phyloP scores from a whole-genome alignment of 2,888 invertebrate species.

The Euzetes globulus region DNA sequence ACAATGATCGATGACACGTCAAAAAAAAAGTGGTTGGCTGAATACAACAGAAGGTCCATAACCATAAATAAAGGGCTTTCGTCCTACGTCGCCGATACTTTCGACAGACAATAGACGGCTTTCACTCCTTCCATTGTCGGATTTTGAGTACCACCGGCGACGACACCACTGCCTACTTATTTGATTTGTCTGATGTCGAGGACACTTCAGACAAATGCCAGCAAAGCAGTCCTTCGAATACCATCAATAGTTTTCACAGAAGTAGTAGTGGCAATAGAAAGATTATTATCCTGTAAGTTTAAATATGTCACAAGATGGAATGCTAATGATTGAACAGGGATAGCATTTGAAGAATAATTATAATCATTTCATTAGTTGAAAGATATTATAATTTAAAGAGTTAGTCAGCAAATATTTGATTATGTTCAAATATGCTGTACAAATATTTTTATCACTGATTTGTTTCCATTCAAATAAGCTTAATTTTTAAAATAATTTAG shows the following conservation, averaged over 20 bases:
- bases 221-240: not conserved
- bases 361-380: too few species aligned
- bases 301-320: too few species aligned
- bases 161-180: constrained; percentile 21
- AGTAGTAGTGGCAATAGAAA: constrained; percentile 34
- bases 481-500: too few species aligned
- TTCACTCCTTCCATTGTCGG: not conserved
- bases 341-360: too few species aligned
- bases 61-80: not conserved
- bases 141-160: not conserved
- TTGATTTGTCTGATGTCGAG: constrained; percentile 35
- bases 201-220: constrained; percentile 22
- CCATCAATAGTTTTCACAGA: not conserved
- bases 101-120: not conserved
- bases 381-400: too few species aligned
- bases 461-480: too few species aligned
- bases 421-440: too few species aligned
- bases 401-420: too few species aligned
- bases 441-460: too few species aligned
- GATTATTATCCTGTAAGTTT: too few species aligned
- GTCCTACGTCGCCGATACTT: not conserved
- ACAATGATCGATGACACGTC: constrained; percentile 35
- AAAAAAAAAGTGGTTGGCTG: not conserved
- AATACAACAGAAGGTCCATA: not conserved
- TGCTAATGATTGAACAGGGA: too few species aligned